Base-by-base conservation (phyloP, 2,113 vertebrate genomes). In the Gorsachius goisagi region DNA sequence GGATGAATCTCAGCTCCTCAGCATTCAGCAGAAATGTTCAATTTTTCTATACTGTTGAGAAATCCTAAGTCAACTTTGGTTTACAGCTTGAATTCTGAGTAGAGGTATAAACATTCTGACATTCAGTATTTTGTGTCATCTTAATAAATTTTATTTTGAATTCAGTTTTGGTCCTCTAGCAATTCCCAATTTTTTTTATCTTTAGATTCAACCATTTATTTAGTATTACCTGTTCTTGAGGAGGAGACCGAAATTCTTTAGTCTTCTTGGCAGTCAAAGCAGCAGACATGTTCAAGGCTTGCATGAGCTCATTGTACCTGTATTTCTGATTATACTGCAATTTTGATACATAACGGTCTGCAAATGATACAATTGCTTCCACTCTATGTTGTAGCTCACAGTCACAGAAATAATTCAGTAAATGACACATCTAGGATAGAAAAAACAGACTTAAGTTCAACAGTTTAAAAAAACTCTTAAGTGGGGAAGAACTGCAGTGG, bases 321-420 rank as follows among this genome's bases (percentile, higher is more conserved):
- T 99, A 99, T 97, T 99, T 99, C 98, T 99, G 99, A 95, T 99
- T 99, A 84, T 96, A 98, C 93, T 99, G 99, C 78, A 99, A 97
- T 98, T 99, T 99, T 90, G 99, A 99, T 33, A 99, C 99, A 6
- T 98, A 99, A 67, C 90, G 97, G 97, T 99, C 99, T 4, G 99
- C 99, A 95, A 99, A 99, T 6, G 99, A 99, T 79, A 99, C 99
- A 64, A 99, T 99, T 93, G 99, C 96, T 97, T 99, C 99, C 77
- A 99, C 99, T 90, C 99, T 98, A 12, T 99, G 99, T 96, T 98
- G 99, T 47, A 99, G 98, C 88, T 99, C 99, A 84, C 99, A 99
- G 98, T 99, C 99, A 75, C 99, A 99, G 98, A 99, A 99, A 94
- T 99, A 99, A 98, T 98, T 99, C 78, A 99, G 98, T 45, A 99